These are phyloP conservation scores for Drosophila borealis DNA, from an alignment of 2,888 invertebrate genomes.

Conservation along the genomic window DNA sequence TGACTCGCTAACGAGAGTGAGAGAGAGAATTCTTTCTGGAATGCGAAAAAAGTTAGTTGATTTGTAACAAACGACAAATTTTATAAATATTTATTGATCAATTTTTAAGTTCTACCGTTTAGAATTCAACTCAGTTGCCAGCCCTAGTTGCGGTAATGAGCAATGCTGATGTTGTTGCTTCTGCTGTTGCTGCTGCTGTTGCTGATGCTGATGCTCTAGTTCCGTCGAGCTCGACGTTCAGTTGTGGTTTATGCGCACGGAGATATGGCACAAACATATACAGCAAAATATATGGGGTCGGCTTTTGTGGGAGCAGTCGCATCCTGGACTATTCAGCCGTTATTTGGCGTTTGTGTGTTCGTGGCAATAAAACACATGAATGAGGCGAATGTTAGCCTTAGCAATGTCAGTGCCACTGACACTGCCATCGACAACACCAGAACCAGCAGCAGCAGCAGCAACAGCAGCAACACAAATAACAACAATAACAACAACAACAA, in stretches of 20 bases:
- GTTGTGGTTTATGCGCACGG: conserved; percentile 72
- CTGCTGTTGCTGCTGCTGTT: conserved; percentile 29
- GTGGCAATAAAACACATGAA: conserved; percentile 76
- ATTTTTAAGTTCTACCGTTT: background rate
- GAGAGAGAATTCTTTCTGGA: background rate
- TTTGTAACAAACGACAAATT: background rate
- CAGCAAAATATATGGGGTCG: conserved; percentile 69
- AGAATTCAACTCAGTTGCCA: conserved; percentile 15
- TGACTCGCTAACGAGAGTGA: background rate
- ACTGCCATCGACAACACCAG: conserved; percentile 53
- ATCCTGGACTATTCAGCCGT: conserved; percentile 58
- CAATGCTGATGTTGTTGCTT: conserved; percentile 22
- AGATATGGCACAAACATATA: conserved; percentile 78
- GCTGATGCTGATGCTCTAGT: conserved; percentile 55
- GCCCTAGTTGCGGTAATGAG: conserved; percentile 58
- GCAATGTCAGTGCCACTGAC: conserved; percentile 61
- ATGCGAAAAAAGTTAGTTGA: background rate
- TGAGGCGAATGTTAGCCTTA: conserved; percentile 67
- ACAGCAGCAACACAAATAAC: conserved; percentile 16
- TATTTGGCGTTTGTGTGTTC: conserved; percentile 44
- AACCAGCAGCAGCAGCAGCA: conserved; percentile 8
- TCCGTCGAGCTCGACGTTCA: conserved; percentile 68
- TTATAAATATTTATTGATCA: background rate
- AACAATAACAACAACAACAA: background rate
- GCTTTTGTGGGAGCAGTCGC: conserved; percentile 34